Conservation (phyloP, 2,888 invertebrate species). For the Villa cingulata region DNA sequence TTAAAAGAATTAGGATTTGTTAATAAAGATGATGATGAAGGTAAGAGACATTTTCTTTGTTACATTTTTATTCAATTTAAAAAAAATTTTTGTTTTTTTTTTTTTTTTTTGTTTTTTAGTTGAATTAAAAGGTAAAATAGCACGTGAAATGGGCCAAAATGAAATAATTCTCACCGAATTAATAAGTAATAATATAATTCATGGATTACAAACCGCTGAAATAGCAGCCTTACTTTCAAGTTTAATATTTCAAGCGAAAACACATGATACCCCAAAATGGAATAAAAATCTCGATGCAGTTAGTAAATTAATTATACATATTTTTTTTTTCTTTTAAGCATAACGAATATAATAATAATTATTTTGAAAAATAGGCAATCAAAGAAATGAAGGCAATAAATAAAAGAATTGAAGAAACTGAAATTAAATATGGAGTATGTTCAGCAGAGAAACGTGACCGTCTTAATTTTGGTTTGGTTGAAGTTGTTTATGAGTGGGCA, state of each 20-base stretch:
- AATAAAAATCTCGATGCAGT: too few relatives aligned
- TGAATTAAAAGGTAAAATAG: constrained; percentile 69
- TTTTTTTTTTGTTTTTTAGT: constrained; percentile 37
- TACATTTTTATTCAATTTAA: background rate
- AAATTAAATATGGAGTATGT: constrained; percentile 33
- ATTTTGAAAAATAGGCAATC: constrained; percentile 52
- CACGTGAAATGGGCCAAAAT: constrained; percentile 74
- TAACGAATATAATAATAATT: constrained; percentile 13
- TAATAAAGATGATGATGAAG: constrained; percentile 54
- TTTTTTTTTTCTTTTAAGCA: too few relatives aligned
- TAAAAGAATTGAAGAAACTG: constrained; percentile 49
- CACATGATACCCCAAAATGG: constrained; percentile 29
- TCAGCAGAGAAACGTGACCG: constrained; percentile 41
- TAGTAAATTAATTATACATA: too few relatives aligned
- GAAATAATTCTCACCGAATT: constrained; percentile 90
- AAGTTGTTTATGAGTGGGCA: constrained; percentile 96
- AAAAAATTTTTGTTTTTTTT: background rate
- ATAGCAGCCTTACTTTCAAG: constrained; percentile 89
- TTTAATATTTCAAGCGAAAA: constrained; percentile 81
- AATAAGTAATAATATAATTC: constrained; percentile 78
- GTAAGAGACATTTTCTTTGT: constrained; percentile 27
- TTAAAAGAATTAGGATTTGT: constrained; percentile 60
- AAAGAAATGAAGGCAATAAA: constrained; percentile 56
- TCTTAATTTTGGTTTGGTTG: constrained; percentile 80
- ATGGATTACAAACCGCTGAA: constrained; percentile 73